Evolutionary conservation across 1,140 invertebrate genomes (phyloP).

Genomic region (Macrotrachela quadricornifera): DNA sequence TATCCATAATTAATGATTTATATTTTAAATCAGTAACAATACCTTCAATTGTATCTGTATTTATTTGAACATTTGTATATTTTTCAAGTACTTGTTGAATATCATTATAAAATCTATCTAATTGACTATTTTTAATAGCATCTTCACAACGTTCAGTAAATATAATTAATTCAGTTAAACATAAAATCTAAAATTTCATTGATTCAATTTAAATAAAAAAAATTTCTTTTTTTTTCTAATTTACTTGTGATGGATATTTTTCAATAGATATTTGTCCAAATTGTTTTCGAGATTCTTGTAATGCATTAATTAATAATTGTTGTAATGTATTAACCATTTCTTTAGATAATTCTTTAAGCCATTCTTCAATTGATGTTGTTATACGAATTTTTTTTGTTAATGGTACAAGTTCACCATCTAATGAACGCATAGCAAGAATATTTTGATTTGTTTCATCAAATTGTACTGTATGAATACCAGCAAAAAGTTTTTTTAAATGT

Average conservation of each 20-base stretch:
- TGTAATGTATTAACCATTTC: slow-evolving; percentile 59
- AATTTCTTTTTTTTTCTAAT: not conserved
- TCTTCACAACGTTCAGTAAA: slow-evolving; percentile 63
- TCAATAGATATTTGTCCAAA: slow-evolving; percentile 23
- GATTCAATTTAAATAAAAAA: no score
- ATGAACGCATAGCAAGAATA: slow-evolving; percentile 52
- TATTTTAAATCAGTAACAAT: slow-evolving; percentile 34
- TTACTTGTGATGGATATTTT: slow-evolving; percentile 51
- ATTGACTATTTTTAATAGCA: slow-evolving; percentile 42
- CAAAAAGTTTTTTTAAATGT: slow-evolving; percentile 81
- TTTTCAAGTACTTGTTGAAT: slow-evolving; percentile 39
- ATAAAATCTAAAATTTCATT: slow-evolving; percentile 41
- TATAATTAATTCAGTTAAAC: slow-evolving; percentile 41
- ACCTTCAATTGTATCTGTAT: slow-evolving; percentile 11
- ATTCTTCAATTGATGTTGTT: slow-evolving; percentile 60
- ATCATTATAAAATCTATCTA: slow-evolving; percentile 35
- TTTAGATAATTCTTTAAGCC: slow-evolving; percentile 53
- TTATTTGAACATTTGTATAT: slow-evolving; percentile 35
- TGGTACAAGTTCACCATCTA: slow-evolving; percentile 59
- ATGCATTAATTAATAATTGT: slow-evolving; percentile 43
- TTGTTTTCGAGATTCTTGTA: slow-evolving; percentile 32
- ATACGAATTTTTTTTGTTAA: slow-evolving; percentile 53
- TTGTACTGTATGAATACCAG: slow-evolving; percentile 55
- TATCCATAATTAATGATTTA: slow-evolving; percentile 65
- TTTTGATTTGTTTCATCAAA: slow-evolving; percentile 41